Evolutionary conservation across 2,113 vertebrate species (phyloP).

Genomic region (Morphnarchus princeps): DNA sequence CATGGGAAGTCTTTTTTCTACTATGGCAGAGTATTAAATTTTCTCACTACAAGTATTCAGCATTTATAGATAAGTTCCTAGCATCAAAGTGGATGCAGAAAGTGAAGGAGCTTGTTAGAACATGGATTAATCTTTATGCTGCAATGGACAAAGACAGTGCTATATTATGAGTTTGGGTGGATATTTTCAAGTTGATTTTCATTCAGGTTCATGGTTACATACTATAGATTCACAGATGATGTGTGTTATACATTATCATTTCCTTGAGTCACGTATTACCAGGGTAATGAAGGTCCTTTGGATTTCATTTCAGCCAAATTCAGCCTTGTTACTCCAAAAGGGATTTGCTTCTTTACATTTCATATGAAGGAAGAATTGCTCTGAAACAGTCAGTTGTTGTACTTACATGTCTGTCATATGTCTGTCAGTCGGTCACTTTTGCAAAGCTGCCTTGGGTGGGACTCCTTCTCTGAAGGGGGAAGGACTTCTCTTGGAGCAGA

Average conservation of each 20-base stretch:
- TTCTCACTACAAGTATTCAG: background rate
- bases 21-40: slow-evolving; percentile 21
- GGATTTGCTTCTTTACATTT: background rate
- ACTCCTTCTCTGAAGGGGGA: background rate
- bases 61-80: slow-evolving; percentile 53
- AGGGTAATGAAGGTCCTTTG: slow-evolving; percentile 10
- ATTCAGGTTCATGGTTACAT: background rate
- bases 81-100: background rate
- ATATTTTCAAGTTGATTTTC: slow-evolving; percentile 14
- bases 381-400: background rate
- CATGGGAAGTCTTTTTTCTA: slow-evolving; percentile 24
- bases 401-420: background rate
- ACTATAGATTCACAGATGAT: slow-evolving; percentile 30
- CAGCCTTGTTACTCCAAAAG: background rate
- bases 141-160: background rate
- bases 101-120: slow-evolving; percentile 12
- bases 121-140: background rate
- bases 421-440: background rate
- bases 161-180: background rate
- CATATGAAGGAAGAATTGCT: background rate
- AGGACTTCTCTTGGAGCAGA: background rate
- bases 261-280: background rate
- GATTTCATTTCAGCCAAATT: background rate
- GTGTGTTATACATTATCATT: slow-evolving; percentile 1
- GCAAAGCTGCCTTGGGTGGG: background rate